Percentiles rank a stretch among this genome's conserved stretches.
Evolutionary conservation across 1,140 invertebrate genomes (phyloP).

Genomic region (Teleogryllus occipitalis): DNA sequence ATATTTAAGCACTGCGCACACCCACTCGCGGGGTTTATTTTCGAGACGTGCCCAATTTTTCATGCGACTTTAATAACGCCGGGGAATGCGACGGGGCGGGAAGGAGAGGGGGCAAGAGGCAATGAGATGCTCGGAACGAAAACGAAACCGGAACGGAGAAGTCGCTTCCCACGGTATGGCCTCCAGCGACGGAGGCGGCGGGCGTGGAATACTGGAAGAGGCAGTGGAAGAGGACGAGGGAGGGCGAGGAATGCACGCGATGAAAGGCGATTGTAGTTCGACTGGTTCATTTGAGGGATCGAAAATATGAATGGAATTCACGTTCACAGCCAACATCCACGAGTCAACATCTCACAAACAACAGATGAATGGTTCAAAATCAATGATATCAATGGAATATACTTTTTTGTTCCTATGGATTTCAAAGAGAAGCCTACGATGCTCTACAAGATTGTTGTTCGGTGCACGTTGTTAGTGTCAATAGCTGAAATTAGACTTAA

Average conservation of each 20-base stretch:
- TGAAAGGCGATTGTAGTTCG: too few species aligned
- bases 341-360: too few species aligned
- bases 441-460: too few species aligned
- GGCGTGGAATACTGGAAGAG: neutral
- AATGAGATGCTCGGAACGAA: neutral
- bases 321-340: too few species aligned
- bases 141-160: neutral
- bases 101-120: neutral
- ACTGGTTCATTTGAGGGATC: too few species aligned
- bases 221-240: neutral
- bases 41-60: neutral
- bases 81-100: neutral
- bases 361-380: too few species aligned
- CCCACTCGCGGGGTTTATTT: neutral
- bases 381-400: too few species aligned
- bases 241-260: neutral
- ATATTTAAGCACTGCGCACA: neutral
- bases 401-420: too few species aligned
- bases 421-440: too few species aligned
- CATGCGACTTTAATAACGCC: constrained; percentile 3
- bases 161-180: neutral
- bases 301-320: too few species aligned
- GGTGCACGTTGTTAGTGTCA: too few species aligned
- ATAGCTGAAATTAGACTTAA: too few species aligned
- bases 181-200: neutral